Conservation (phyloP, 2,113 vertebrate genomes). For the Microtus oregoni region DNA sequence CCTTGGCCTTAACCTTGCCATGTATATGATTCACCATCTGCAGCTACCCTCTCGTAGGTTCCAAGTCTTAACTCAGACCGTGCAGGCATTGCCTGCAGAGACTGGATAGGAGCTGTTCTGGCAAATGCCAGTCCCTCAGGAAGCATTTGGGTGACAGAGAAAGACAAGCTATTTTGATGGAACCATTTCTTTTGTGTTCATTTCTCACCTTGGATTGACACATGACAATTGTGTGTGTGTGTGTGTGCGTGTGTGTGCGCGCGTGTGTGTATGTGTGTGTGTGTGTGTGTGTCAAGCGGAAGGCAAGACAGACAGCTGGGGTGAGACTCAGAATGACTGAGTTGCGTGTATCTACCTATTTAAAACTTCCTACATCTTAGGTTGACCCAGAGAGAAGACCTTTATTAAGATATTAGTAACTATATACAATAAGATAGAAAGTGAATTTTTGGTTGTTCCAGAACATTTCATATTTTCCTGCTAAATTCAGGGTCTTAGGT, state of each 20-base stretch:
- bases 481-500: neutral
- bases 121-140: neutral
- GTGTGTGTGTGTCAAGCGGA: neutral
- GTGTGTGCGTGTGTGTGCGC: too few species aligned
- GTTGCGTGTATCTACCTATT: neutral
- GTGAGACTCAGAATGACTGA: neutral
- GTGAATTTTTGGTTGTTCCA: neutral
- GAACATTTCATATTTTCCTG: neutral
- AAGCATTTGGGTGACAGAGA: neutral
- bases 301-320: neutral
- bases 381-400: neutral
- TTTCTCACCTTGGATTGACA: neutral
- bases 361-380: neutral
- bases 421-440: neutral
- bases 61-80: neutral
- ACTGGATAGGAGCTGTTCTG: neutral
- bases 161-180: neutral
- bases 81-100: neutral
- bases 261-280: too few species aligned
- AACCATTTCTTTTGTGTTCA: neutral
- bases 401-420: neutral
- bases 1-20: neutral
- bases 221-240: neutral
- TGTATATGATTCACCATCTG: neutral
- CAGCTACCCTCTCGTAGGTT: neutral